phyloP scores from a whole-genome alignment of 2,888 invertebrate species.

The Drosophila macrospina region DNA sequence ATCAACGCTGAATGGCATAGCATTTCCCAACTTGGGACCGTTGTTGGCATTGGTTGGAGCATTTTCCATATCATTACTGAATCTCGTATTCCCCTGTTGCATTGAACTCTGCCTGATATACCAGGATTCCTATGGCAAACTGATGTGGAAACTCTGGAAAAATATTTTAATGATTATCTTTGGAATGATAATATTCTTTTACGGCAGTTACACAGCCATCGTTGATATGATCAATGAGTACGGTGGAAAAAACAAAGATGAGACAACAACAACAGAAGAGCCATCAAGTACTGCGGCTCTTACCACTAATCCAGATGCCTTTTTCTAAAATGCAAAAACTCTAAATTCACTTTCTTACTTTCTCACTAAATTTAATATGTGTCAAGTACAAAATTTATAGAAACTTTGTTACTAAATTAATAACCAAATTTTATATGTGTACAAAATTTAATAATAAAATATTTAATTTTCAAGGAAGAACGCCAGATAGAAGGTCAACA shows the following conservation, averaged over 20 bases:
- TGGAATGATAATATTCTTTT: constrained; percentile 25
- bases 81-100: constrained; percentile 54
- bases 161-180: constrained; percentile 27
- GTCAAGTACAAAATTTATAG: too few relatives aligned
- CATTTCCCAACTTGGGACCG: constrained; percentile 53
- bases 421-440: background rate
- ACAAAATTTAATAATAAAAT: background rate
- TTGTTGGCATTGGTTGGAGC: constrained; percentile 50
- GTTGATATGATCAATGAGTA: constrained; percentile 20
- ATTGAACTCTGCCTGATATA: constrained; percentile 56
- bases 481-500: background rate
- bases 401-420: background rate
- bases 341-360: background rate
- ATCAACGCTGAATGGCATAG: constrained; percentile 39
- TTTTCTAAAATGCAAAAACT: background rate
- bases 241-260: background rate
- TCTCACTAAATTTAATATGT: background rate
- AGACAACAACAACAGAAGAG: background rate
- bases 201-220: constrained; percentile 29
- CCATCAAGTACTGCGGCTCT: background rate
- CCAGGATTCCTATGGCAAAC: constrained; percentile 29
- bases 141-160: constrained; percentile 48
- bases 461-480: background rate
- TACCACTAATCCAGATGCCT: constrained; percentile 1
- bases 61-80: constrained; percentile 52